phyloP scores from a whole-genome alignment of 2,113 vertebrate genomes.

The Caranx melampygus region DNA sequence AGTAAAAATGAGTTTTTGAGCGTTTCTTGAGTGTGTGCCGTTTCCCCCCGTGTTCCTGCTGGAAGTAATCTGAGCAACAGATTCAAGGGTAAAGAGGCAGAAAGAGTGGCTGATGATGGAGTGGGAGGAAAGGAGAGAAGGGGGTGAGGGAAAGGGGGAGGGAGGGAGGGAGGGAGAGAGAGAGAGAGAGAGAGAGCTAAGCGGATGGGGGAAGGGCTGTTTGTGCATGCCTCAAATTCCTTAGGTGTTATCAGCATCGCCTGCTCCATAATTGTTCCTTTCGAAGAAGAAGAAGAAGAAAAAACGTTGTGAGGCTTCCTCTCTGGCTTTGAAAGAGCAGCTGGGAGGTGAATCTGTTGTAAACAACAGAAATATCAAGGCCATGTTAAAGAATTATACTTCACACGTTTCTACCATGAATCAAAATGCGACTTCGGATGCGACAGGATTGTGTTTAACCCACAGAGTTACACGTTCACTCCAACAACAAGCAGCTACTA shows the following conservation, averaged over 20 bases:
- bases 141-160: conserved; percentile 58
- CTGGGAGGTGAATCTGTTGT: not conserved
- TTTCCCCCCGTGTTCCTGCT: conserved; percentile 45
- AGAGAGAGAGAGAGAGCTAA: conserved; percentile 44
- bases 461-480: not conserved
- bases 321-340: not conserved
- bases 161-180: conserved; percentile 67
- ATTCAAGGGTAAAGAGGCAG: conserved; percentile 64
- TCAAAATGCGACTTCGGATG: not conserved
- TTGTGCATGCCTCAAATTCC: conserved; percentile 83
- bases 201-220: conserved; percentile 82
- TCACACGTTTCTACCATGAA: not conserved
- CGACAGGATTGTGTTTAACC: not conserved
- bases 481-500: not conserved
- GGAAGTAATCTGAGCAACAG: conserved; percentile 68
- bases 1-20: conserved; percentile 12
- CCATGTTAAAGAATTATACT: not conserved
- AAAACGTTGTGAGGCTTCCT: conserved; percentile 33
- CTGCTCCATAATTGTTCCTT: conserved; percentile 77
- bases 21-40: conserved; percentile 36
- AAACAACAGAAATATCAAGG: not conserved
- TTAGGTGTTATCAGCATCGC: conserved; percentile 82
- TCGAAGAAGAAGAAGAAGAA: conserved; percentile 58
- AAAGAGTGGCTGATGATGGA: conserved; percentile 65
- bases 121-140: conserved; percentile 68